These are phyloP conservation scores for Synanthedon andrenaeformis DNA, from an alignment of 2,888 invertebrate genomes.

Conservation along the genomic window DNA sequence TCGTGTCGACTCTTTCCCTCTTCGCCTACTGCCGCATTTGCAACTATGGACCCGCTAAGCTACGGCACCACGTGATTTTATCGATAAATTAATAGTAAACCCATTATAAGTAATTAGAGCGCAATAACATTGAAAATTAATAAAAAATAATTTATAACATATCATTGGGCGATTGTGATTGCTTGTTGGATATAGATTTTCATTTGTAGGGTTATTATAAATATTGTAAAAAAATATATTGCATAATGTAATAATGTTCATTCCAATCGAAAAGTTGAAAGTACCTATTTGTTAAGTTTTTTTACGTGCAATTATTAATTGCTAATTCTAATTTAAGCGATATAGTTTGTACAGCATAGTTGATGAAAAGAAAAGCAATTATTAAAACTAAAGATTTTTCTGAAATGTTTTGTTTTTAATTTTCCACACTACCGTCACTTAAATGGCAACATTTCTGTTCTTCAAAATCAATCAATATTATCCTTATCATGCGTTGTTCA, in stretches of 20 bases:
- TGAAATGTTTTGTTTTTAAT: constrained; percentile 46
- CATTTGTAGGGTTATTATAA: constrained; percentile 59
- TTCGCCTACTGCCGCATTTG: neutral
- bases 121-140: constrained; percentile 51
- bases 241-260: constrained; percentile 65
- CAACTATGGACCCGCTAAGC: constrained; percentile 4
- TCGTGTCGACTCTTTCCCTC: constrained; percentile 2
- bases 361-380: constrained; percentile 64
- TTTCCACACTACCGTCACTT: constrained; percentile 1
- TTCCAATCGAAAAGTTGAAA: constrained; percentile 69
- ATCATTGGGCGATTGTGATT: constrained; percentile 72
- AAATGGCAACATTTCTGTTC: neutral
- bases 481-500: no score
- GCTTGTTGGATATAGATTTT: constrained; percentile 62
- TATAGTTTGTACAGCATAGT: constrained; percentile 70
- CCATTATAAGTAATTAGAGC: constrained; percentile 26
- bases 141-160: constrained; percentile 64
- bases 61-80: constrained; percentile 11
- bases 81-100: constrained; percentile 13
- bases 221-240: constrained; percentile 59
- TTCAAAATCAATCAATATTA: neutral
- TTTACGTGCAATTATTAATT: constrained; percentile 72
- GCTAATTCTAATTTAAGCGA: constrained; percentile 70
- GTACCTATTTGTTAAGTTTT: constrained; percentile 70
- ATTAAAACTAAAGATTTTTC: constrained; percentile 68